phyloP scores from a whole-genome alignment of 2,888 invertebrate species.

The Cephus nigrinus region DNA sequence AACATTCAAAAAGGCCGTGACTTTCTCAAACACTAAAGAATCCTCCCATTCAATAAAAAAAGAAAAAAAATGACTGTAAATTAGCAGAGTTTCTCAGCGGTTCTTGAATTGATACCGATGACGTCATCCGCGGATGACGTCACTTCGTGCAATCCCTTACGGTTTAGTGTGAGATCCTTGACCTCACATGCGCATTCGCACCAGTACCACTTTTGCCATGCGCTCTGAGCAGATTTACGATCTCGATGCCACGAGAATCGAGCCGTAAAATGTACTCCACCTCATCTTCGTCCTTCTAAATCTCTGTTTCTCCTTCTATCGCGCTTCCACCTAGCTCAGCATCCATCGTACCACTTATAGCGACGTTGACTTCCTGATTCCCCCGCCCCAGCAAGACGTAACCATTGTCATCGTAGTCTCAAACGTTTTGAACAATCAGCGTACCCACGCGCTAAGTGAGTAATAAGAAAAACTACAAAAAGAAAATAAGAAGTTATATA shows the following conservation, averaged over 20 bases:
- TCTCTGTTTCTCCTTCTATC: background rate
- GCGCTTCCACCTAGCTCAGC: background rate
- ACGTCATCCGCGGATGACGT: background rate
- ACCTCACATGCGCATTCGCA: background rate
- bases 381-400: background rate
- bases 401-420: background rate
- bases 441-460: background rate
- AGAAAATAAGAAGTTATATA: background rate
- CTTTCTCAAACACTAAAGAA: too few species aligned
- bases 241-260: background rate
- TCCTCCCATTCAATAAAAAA: too few species aligned
- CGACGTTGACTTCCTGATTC: too few species aligned
- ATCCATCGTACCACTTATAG: too few species aligned
- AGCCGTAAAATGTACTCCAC: background rate
- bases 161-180: background rate
- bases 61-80: background rate
- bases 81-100: background rate
- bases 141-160: slow-evolving; percentile 3
- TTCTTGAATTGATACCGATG: background rate
- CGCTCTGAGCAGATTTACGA: slow-evolving; percentile 1
- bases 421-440: background rate
- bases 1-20: background rate
- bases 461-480: background rate
- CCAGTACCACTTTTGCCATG: background rate
- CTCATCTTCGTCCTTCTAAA: background rate